These are phyloP conservation scores for Desmodus rotundus DNA, from an alignment of 2,113 vertebrate species.

Conservation along the genomic window DNA sequence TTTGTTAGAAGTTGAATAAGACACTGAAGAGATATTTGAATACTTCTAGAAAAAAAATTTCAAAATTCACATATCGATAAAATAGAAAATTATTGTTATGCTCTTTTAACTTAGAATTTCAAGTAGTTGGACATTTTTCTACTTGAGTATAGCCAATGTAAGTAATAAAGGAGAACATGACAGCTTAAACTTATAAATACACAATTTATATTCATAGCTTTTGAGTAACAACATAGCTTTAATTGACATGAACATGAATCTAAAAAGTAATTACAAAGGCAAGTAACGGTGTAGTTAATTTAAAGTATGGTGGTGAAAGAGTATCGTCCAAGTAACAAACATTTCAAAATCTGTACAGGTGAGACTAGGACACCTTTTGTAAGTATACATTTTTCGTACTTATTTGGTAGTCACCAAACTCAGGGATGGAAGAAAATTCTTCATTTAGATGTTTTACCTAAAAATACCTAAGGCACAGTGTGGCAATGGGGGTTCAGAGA, in stretches of 20 bases:
- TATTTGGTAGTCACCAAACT: not conserved
- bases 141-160: not conserved
- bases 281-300: not conserved
- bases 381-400: not conserved
- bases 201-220: not conserved
- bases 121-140: conserved; percentile 26
- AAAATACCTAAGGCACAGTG: not conserved
- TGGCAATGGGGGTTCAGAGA: not conserved
- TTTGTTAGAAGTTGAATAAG: not conserved
- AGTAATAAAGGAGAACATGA: not conserved
- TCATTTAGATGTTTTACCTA: not conserved
- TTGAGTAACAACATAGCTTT: not conserved
- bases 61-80: conserved; percentile 16
- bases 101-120: conserved; percentile 13
- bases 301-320: not conserved
- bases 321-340: not conserved
- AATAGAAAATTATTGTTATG: not conserved
- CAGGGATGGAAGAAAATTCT: not conserved
- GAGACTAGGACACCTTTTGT: not conserved
- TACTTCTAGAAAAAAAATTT: not conserved
- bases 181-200: not conserved
- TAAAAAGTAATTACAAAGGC: conserved; percentile 21
- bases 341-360: not conserved
- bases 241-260: not conserved
- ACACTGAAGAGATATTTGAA: not conserved